Conservation (phyloP, 1,140 invertebrate species). For the Sipha flava region DNA sequence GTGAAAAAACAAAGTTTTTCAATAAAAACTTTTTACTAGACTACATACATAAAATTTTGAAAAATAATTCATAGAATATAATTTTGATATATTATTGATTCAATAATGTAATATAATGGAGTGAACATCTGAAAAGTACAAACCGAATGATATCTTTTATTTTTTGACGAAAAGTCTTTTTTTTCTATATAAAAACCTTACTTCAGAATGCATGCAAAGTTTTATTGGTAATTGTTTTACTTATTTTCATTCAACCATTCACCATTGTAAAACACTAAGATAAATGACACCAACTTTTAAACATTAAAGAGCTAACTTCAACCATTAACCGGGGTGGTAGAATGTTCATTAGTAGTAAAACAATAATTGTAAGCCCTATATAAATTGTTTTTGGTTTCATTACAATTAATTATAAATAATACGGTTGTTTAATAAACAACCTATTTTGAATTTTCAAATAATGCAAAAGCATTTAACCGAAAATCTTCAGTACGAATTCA, state of each 20-base stretch:
- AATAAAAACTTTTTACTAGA: background rate
- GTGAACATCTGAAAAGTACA: background rate
- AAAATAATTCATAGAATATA: background rate
- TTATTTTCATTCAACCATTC: background rate
- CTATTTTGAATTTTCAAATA: background rate
- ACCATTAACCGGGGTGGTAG: conserved; percentile 10
- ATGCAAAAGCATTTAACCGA: background rate
- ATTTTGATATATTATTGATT: background rate
- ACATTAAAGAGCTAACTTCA: conserved; percentile 28
- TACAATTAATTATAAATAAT: conserved; percentile 26
- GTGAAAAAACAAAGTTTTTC: background rate
- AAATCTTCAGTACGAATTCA: background rate
- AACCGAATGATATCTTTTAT: background rate
- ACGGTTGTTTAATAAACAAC: background rate
- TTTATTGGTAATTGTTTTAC: conserved; percentile 17
- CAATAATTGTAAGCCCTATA: conserved; percentile 30
- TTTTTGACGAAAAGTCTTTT: background rate
- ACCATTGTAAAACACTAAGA: conserved; percentile 16
- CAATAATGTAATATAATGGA: background rate
- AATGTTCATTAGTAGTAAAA: conserved; percentile 32
- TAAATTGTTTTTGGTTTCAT: conserved; percentile 31
- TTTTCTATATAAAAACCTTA: background rate
- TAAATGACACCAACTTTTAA: conserved; percentile 25
- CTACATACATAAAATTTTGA: background rate
- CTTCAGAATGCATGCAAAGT: background rate